Base-by-base conservation (phyloP, 2,113 vertebrate species). In the Bubo blakistoni region DNA sequence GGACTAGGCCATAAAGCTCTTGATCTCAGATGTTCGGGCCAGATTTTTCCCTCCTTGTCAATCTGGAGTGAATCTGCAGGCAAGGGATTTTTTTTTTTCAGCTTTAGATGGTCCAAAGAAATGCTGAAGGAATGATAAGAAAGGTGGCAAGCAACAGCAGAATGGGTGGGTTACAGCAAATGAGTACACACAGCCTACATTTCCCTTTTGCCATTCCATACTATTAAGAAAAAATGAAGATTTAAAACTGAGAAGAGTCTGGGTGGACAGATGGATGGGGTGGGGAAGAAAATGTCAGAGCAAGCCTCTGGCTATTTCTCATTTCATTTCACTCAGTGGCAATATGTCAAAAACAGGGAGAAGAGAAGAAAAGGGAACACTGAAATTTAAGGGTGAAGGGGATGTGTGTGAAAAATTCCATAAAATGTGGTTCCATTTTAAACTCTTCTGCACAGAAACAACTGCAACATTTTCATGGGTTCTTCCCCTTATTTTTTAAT, bases 201-300 rank as follows among this genome's bases (percentile, higher is more conserved):
- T 42, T 87, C 69, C 27, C 25, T 61, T 88, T 86, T 40, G 17
- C 36, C 17, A n/a, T 87, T 89, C 61, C 36, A 42, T 73, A 69
- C 5, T 61, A 54, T 46, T 51, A 29, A 61, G 44, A 46, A 46
- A 46, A 46, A 42, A 13, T 4, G 5, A 69, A 71, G 46, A 86
- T 69, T 22, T 10, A 52, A 87, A 66, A 51, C 40, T 61, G 61
- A 81, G 84, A 94, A 91, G 89, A 78, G 29, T 24, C 47, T 93
- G 86, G 80, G 79, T 93, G 86, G 69, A 96, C 25, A 46, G 80
- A 92, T 49, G 78, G 73, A 93, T 83, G 52, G 86, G 94, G 83
- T 74, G 92, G 80, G 38, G 92, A 95, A 65, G 77, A 94, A 96
- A 97, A 96, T 96, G 95, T 96, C 96, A 96, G 86, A 94, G 89